These are phyloP conservation scores for Hetaerina titia DNA, from an alignment of 2,888 invertebrate species.

Conservation along the genomic window DNA sequence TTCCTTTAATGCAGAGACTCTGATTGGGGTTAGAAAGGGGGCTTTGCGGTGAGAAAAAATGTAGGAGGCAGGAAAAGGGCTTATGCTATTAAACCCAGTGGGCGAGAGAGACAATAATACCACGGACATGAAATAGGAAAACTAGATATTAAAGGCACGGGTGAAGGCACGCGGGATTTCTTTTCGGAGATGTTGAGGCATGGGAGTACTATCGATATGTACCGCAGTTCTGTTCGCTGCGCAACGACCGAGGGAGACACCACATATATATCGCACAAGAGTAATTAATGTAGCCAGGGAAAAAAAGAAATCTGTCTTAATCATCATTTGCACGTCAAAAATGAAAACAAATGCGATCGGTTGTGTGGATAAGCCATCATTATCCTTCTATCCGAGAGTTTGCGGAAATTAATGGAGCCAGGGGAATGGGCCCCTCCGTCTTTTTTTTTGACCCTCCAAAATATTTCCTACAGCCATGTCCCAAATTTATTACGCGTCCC, in stretches of 20 bases:
- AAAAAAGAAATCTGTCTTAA: slow-evolving; percentile 35
- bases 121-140: background rate
- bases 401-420: background rate
- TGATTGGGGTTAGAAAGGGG: too few relatives aligned
- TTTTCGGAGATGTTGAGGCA: background rate
- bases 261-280: background rate
- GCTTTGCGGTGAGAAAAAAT: too few relatives aligned
- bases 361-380: slow-evolving; percentile 40
- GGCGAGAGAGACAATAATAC: background rate
- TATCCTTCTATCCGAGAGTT: background rate
- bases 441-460: background rate
- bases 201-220: background rate
- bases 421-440: background rate
- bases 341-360: slow-evolving; percentile 60
- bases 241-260: background rate
- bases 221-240: background rate
- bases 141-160: background rate
- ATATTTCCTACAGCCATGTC: background rate
- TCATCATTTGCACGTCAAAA: slow-evolving; percentile 43
- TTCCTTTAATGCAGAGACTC: too few relatives aligned
- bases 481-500: slow-evolving; percentile 17
- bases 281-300: slow-evolving; percentile 32
- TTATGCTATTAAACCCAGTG: background rate
- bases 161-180: background rate
- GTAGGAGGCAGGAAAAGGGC: too few relatives aligned